Base-by-base conservation (phyloP, 2,888 invertebrate species). In the Drosophila acutilabella region DNA sequence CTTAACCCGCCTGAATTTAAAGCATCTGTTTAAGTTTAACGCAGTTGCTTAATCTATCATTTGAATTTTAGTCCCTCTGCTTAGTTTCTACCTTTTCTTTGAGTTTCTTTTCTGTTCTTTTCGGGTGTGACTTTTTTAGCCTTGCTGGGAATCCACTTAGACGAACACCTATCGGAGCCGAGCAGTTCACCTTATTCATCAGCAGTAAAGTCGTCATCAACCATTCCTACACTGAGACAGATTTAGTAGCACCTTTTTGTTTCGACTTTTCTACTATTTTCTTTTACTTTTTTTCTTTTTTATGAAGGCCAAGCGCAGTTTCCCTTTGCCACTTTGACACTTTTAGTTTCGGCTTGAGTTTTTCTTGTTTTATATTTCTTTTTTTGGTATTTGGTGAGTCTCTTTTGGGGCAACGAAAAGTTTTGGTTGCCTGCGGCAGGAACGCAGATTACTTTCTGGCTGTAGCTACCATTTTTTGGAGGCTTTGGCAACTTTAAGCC, bases 281-380 rank as follows among this genome's bases (percentile, higher is more conserved):
- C 38, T 8, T 36, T 38, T 51, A 0, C 23, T 23, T 4, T 20
- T 4, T 20, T 53, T 45, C 47, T 40, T 62, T 51, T 45, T 48
- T 51, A n/a, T 54, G 41, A 10, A 36, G 51, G 50, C 42, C 44
- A 56, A 57, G 56, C 51, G 23, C 47, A 71, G 62, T 68, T 83
- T 77, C 64, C 74, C 71, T 79, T 77, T 72, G 78, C 77, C 88
- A 66, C 86, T 86, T 86, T 80, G 87, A 86, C 87, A 86, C 83
- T 88, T 84, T 88, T 78, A 86, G 84, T 83, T 78, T 77, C 53
- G 72, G 67, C 67, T 61, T 66, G 54, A 67, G 69, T 52, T 77
- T 65, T 51, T 38, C 59, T 64, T 48, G 58, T 56, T 71, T 66
- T 70, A 51, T 65, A 58, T 67, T 60, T 60, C 7, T 38, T 56